Base-by-base conservation (phyloP, 2,888 invertebrate genomes). In the Heteromyza rotundicornis region DNA sequence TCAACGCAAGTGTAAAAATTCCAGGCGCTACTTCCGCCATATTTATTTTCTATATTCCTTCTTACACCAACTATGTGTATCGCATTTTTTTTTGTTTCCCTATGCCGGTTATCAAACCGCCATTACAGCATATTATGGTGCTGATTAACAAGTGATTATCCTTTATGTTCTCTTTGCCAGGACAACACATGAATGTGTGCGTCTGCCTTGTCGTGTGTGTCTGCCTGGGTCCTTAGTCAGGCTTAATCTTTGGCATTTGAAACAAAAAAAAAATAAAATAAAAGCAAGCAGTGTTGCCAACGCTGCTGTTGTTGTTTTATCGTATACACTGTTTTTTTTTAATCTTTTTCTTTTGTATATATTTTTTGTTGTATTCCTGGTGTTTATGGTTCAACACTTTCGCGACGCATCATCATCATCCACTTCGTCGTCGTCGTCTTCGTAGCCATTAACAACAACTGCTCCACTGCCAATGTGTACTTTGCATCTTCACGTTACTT, bases 81-180 rank as follows among this genome's bases (percentile, higher is more conserved):
- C 40, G 14, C 40, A 40, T 40, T n/a, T n/a, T n/a, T n/a, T n/a
- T n/a, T n/a, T n/a, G n/a, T n/a, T n/a, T 27, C 27, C 14, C 3
- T 40, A n/a, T 7, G 10, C 3, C 16, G 5, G 47, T 19, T 47
- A 65, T 62, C 55, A 60, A 64, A 64, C 60, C 35, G 62, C 60
- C 60, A 62, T 62, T 60, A 63, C 57, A 60, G 57, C 62, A 47
- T 62, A 62, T 66, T 68, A 67, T 66, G 63, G 62, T 59, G 54
- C 63, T 64, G 63, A 66, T 69, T 67, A 65, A 67, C 65, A 66
- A 61, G 65, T 58, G 66, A 67, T 69, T 69, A 68, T 68, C 60
- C 59, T 63, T 19, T 19, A 47, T 47, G 47, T 47, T 47, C 7
- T 19, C 7, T 20, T 47, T 20, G 3, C 47, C 8, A 40, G 12